phyloP scores from a whole-genome alignment of 2,888 invertebrate genomes.

The Athalia rosae region DNA sequence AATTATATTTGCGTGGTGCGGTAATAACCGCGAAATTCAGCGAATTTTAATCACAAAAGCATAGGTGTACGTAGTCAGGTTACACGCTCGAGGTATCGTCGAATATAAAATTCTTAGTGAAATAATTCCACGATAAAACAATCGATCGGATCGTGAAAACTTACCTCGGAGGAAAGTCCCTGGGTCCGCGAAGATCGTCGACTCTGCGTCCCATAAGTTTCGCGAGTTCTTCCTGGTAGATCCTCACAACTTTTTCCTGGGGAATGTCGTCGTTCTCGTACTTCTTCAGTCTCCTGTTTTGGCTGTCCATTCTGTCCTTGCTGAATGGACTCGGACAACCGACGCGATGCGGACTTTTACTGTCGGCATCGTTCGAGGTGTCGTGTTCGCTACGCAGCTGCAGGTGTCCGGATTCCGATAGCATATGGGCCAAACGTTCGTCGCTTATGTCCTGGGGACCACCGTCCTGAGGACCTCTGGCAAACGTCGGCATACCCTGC shows the following conservation, averaged over 20 bases:
- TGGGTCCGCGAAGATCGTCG: conserved; percentile 84
- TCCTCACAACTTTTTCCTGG: conserved; percentile 95
- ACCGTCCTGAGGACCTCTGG: conserved; percentile 77
- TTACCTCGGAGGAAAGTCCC: conserved; percentile 89
- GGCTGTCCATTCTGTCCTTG: conserved; percentile 76
- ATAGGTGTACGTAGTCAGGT: background rate
- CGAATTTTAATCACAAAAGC: background rate
- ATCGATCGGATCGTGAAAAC: conserved; percentile 57
- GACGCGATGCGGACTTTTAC: conserved; percentile 85
- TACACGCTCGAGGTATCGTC: background rate
- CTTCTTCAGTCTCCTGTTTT: conserved; percentile 86
- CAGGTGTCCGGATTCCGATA: conserved; percentile 93
- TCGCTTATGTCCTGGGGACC: conserved; percentile 88
- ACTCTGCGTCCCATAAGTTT: conserved; percentile 90
- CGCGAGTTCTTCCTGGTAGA: conserved; percentile 95
- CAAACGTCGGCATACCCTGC: conserved; percentile 86
- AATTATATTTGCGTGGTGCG: background rate
- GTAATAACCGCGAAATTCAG: background rate
- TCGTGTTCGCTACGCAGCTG: conserved; percentile 81
- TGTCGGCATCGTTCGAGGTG: conserved; percentile 80
- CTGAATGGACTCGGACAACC: conserved; percentile 89
- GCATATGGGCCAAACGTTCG: conserved; percentile 94
- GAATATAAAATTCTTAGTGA: background rate
- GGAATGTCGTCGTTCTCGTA: conserved; percentile 96
- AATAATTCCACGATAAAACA: background rate